Percentiles rank a stretch among this genome's conserved stretches.
These are phyloP conservation scores for Pomatostomus ruficeps DNA, from an alignment of 2,113 vertebrate genomes.

Conservation along the genomic window DNA sequence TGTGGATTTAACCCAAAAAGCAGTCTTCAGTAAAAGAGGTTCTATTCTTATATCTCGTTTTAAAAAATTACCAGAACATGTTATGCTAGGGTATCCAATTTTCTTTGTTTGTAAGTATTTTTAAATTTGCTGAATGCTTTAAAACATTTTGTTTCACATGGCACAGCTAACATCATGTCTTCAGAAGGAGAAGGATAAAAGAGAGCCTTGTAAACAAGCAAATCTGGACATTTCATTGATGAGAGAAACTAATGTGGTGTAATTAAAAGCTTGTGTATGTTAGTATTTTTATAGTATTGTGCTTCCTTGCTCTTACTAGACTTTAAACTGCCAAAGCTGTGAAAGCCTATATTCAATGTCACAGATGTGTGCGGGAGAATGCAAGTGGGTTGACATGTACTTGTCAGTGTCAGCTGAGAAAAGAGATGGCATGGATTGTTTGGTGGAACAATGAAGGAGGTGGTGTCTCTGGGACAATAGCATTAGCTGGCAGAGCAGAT, in stretches of 20 bases:
- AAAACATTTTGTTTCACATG: not conserved
- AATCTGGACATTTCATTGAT: not conserved
- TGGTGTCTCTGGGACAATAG: conserved; percentile 48
- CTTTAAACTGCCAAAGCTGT: not conserved
- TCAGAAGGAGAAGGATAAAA: not conserved
- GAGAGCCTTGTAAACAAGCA: not conserved
- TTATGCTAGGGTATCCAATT: not conserved
- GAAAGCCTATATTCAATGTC: conserved; percentile 39
- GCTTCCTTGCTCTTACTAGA: not conserved
- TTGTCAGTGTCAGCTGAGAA: conserved; percentile 55
- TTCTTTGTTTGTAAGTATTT: conserved; percentile 13
- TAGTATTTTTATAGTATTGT: not conserved
- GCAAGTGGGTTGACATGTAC: conserved; percentile 19
- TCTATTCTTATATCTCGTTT: conserved; percentile 17
- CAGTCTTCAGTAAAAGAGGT: conserved; percentile 24
- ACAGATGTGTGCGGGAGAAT: conserved; percentile 37
- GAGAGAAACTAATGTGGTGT: not conserved
- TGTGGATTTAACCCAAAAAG: conserved; percentile 34
- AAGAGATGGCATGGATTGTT: conserved; percentile 40
- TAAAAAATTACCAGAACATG: conserved; percentile 17
- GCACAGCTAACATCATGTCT: not conserved
- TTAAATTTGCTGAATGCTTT: not conserved
- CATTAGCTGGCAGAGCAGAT: conserved; percentile 51
- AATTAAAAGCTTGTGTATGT: not conserved
- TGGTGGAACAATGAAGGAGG: conserved; percentile 38